Conservation (phyloP, 2,888 invertebrate species). For the Acanthacorydalis orientalis region DNA sequence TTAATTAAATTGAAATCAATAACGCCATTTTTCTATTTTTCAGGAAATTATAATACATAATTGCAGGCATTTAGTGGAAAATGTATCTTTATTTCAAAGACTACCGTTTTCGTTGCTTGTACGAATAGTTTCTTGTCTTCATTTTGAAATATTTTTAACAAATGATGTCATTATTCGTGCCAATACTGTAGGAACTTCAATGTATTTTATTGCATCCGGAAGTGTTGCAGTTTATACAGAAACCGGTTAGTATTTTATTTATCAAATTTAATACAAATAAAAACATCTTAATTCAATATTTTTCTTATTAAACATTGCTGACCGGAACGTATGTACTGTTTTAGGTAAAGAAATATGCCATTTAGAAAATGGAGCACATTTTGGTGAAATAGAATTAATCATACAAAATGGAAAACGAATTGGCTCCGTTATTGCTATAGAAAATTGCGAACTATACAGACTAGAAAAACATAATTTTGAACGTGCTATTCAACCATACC, state of each 20-base stretch:
- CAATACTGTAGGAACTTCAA: constrained; percentile 31
- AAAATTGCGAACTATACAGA: constrained; percentile 25
- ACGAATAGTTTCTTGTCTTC: constrained; percentile 30
- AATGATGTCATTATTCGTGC: constrained; percentile 35
- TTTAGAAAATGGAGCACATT: constrained; percentile 37
- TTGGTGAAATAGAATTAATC: constrained; percentile 31
- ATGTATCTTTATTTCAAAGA: constrained; percentile 34
- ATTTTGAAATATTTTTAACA: constrained; percentile 31
- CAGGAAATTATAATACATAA: constrained; percentile 35
- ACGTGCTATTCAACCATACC: constrained; percentile 25
- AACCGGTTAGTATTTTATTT: constrained; percentile 21
- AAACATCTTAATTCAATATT: no score
- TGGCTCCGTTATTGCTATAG: constrained; percentile 24
- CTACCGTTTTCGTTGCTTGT: constrained; percentile 29
- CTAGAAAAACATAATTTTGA: constrained; percentile 25
- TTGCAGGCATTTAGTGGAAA: constrained; percentile 34
- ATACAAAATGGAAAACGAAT: constrained; percentile 20
- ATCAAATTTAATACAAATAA: no score
- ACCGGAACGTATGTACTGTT: constrained; percentile 1
- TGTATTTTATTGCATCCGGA: constrained; percentile 39
- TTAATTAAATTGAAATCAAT: no score
- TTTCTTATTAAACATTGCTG: no score
- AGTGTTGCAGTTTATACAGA: constrained; percentile 34
- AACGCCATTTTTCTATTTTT: constrained; percentile 8
- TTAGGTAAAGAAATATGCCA: constrained; percentile 26